phyloP scores from a whole-genome alignment of 2,113 vertebrate species.

The Cairina moschata region DNA sequence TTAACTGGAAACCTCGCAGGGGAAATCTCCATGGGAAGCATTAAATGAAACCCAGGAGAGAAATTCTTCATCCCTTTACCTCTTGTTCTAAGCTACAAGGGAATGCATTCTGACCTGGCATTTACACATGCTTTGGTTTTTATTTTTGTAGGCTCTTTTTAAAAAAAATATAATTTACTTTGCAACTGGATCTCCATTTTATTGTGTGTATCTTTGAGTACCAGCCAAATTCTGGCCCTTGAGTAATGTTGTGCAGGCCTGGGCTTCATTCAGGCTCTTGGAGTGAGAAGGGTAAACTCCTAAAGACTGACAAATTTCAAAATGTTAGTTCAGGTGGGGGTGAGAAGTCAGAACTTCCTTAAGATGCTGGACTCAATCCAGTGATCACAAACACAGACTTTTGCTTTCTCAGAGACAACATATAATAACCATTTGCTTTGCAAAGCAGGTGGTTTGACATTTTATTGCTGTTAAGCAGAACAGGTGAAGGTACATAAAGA shows the following conservation, averaged over 20 bases:
- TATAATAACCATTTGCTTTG: neutral
- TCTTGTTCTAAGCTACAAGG: neutral
- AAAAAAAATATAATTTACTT: neutral
- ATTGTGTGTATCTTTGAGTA: neutral
- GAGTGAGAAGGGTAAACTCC: neutral
- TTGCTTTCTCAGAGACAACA: neutral
- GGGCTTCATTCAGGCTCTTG: neutral
- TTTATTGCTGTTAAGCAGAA: neutral
- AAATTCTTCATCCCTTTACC: neutral
- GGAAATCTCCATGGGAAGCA: neutral
- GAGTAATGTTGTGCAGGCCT: neutral
- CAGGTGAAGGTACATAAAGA: neutral
- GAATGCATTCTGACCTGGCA: neutral
- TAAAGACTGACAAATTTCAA: neutral
- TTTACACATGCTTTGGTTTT: neutral
- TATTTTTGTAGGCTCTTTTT: conserved; percentile 10
- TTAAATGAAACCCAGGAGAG: neutral
- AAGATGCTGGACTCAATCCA: conserved; percentile 32
- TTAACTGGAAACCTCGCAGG: neutral
- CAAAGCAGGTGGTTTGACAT: neutral
- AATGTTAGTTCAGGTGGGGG: conserved; percentile 48
- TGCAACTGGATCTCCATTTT: conserved; percentile 24
- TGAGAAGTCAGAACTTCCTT: conserved; percentile 27
- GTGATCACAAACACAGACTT: neutral
- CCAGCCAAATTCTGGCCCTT: neutral